Evolutionary conservation across 2,113 vertebrate species (phyloP), one percentile per base, ranked within the genome.

Genomic region (Alethe castanea): DNA sequence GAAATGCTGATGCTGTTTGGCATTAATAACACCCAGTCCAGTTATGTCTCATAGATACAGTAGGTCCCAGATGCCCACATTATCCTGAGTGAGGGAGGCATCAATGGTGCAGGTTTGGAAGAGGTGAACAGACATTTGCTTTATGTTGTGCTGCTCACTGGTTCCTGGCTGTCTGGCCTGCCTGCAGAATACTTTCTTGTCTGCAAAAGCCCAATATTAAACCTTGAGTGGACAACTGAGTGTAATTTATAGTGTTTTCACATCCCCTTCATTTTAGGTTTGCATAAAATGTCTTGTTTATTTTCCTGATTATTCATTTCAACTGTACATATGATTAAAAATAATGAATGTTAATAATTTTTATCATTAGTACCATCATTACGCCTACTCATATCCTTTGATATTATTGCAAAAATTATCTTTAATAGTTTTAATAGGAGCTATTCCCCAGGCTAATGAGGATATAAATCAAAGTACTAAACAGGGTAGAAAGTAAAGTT

Each of bases 291-390:
- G 38, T 86, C 86, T 88, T 97, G 93, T 97, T 97, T 97, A 95
- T 97, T 96, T 97, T 97, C 64, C 66, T 94, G 80, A 93, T 86
- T 95, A 94, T 95, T 96, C 90, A 60, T 86, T 95, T 95, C 70
- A 81, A 15, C 90, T 87, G 88, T 93, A 95, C 82, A 94, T 95
- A 95, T 90, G 79, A 96, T 96, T 96, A 90, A 93, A 96, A 95
- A 93, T 96, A 95, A 96, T 96, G 92, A 95, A 93, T 76, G 90
- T 95, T 94, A 97, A 96, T 96, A 95, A 96, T 96, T 95, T 96
- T 86, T 88, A 86, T 93, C 60, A 3, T 86, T 96, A 92, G 57
- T 85, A 29, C 80, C 78, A 77, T 93, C 93, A 96, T 95, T 95
- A 97, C 62, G 80, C 94, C 90, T 95, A 90, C 95, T 96, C 88